These are phyloP conservation scores for Archilochus colubris DNA, from an alignment of 2,113 vertebrate species.

Conservation along the genomic window DNA sequence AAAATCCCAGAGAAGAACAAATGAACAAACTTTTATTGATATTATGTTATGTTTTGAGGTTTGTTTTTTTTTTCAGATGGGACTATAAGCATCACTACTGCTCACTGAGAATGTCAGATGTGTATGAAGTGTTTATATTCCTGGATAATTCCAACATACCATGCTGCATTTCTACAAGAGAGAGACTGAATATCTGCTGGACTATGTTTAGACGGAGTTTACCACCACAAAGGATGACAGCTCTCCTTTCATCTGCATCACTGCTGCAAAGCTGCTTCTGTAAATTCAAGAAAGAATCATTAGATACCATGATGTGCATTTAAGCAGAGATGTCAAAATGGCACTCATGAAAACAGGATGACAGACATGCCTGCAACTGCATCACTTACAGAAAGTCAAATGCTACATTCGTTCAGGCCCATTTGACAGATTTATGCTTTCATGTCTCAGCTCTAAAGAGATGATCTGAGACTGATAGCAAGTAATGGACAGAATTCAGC, in stretches of 20 bases:
- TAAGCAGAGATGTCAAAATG: background rate
- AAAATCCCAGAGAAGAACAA: background rate
- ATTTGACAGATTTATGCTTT: background rate
- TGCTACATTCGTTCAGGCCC: background rate
- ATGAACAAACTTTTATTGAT: background rate
- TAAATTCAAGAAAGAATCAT: background rate
- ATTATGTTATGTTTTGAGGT: background rate
- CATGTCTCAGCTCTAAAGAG: background rate
- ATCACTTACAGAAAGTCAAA: background rate
- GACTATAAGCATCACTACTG: background rate
- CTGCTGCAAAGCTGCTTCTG: slow-evolving; percentile 85
- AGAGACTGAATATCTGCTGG: slow-evolving; percentile 87
- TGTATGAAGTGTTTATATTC: background rate
- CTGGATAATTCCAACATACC: slow-evolving; percentile 74
- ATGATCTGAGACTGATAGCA: background rate
- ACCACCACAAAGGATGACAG: slow-evolving; percentile 87
- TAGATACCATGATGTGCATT: background rate
- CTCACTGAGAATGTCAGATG: background rate
- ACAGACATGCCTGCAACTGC: background rate
- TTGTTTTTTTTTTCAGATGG: background rate
- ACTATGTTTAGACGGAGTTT: slow-evolving; percentile 83
- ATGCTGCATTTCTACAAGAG: slow-evolving; percentile 89
- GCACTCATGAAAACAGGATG: background rate
- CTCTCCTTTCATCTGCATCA: slow-evolving; percentile 82
- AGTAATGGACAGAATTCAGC: background rate